Evolutionary conservation across 2,888 invertebrate genomes (phyloP), one percentile per base, ranked within the genome.

Genomic region (Drosophila demipolita): DNA sequence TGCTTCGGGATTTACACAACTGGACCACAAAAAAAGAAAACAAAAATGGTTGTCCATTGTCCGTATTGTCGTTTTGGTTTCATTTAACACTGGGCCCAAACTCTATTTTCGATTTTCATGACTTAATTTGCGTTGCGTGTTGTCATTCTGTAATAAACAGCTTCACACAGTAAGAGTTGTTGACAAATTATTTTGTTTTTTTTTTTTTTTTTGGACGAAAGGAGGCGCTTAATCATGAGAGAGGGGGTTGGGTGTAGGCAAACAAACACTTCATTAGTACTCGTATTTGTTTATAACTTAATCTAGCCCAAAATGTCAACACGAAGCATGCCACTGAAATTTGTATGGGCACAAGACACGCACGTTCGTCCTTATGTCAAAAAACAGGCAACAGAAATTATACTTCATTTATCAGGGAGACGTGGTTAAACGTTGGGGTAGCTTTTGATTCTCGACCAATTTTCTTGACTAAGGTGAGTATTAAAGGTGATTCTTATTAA

Each of bases 221-320:
- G 45, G 12, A 12, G 20, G 7, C 52, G 48, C 54, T 33, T 12
- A 26, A 40, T 11, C 2, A n/a, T 12, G 7, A 8, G 17, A 54
- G n/a, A 4, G 29, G 12, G n/a, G 12, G 65, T 23, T 8, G 12
- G 45, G 66, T 49, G 64, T 60, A 86, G 75, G 68, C 87, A 84
- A 83, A 87, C 89, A 85, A 80, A 80, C 89, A 85, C 85, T 85
- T 85, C 85, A 85, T 89, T 89, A 89, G 87, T 53, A 83, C 76
- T 78, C 67, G 83, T 82, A 87, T 85, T 85, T 89, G 88, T 75
- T 89, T 89, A 85, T 89, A 89, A 85, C 87, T 85, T 89, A 85
- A 85, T 85, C 89, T 80, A 87, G 77, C 74, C 73, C 23, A 69
- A 86, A 45, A 86, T 88, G 83, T 86, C 89, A 88, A 80, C 88